A percentile compares a stretch with the other conserved stretches of the same genome.
Conservation (phyloP, 2,888 invertebrate species). For the Lutraria lutraria region DNA sequence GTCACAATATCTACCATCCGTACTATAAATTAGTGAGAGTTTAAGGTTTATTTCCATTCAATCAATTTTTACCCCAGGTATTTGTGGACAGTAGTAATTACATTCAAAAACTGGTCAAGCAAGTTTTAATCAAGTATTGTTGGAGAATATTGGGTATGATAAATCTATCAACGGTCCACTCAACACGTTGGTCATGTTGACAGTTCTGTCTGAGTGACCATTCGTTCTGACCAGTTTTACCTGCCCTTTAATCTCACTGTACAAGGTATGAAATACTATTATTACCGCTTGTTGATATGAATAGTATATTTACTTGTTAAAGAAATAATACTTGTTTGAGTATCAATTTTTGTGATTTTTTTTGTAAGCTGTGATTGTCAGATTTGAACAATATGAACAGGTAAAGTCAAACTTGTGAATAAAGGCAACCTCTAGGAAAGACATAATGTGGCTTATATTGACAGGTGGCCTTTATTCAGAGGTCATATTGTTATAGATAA, state of each 20-base stretch:
- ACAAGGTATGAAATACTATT: not conserved
- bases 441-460: too few species aligned
- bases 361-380: too few species aligned
- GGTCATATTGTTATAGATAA: too few species aligned
- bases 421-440: too few species aligned
- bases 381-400: too few species aligned
- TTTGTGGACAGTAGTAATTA: slow-evolving; percentile 18
- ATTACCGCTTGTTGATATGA: not conserved
- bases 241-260: not conserved
- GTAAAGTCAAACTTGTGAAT: too few species aligned
- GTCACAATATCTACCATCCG: slow-evolving; percentile 16
- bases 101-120: slow-evolving; percentile 39
- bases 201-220: not conserved
- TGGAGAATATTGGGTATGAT: not conserved
- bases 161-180: not conserved
- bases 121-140: not conserved
- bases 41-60: slow-evolving; percentile 18
- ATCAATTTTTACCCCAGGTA: slow-evolving; percentile 26
- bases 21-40: slow-evolving; percentile 28
- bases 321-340: not conserved
- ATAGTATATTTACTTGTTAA: not conserved
- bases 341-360: too few species aligned
- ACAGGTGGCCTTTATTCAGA: too few species aligned
- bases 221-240: not conserved
- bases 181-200: not conserved